Evolutionary conservation across 1,140 invertebrate genomes (phyloP).

Genomic region (Leptinotarsa defecta): DNA sequence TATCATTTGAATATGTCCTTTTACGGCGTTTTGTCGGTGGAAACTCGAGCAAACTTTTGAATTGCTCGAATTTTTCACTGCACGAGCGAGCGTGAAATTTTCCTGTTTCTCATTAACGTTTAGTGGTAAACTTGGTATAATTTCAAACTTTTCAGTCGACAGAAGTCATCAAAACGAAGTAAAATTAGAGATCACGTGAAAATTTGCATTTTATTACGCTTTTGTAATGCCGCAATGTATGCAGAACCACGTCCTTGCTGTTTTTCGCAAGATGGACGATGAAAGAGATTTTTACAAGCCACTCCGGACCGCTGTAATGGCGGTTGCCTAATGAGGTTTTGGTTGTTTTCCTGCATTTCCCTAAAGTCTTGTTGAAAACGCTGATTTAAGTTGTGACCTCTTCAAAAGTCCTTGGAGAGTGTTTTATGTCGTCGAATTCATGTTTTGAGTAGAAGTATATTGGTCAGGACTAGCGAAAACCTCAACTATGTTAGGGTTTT

Average conservation of each 20-base stretch:
- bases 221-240: neutral
- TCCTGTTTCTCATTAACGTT: neutral
- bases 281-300: neutral
- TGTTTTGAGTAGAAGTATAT: too few relatives aligned
- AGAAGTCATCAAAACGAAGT: neutral
- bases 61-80: neutral
- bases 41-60: constrained; percentile 3
- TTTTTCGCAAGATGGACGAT: constrained; percentile 1
- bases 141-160: neutral
- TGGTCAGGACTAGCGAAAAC: too few relatives aligned
- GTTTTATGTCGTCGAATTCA: too few relatives aligned
- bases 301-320: neutral
- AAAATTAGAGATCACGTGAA: constrained; percentile 3
- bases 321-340: too few relatives aligned
- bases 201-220: constrained; percentile 1
- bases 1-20: constrained; percentile 8
- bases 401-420: too few relatives aligned
- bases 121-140: constrained; percentile 8
- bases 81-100: neutral
- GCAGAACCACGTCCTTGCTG: neutral
- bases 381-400: too few relatives aligned
- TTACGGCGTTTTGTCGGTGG: neutral
- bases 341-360: too few relatives aligned
- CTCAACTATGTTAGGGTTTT: too few relatives aligned
- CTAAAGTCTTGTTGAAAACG: too few relatives aligned